A percentile compares a stretch with the other conserved stretches of the same genome.
Conservation (phyloP, 92 coral and sea anemone species). For the Virgularia gustaviana region DNA sequence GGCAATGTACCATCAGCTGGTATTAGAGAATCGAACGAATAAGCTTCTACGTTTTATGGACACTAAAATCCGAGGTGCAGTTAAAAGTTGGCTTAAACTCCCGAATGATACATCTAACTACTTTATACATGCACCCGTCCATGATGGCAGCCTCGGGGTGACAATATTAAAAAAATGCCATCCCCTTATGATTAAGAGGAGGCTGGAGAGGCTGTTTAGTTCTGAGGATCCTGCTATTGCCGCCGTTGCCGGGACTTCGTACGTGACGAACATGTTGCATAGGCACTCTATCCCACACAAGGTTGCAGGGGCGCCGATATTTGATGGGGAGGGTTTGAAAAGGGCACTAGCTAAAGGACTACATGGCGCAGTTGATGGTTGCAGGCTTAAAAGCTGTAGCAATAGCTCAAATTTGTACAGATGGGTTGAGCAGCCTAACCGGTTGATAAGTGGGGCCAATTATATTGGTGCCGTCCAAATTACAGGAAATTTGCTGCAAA, state of each 20-base stretch:
- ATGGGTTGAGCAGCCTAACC: neutral
- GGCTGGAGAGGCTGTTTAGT: neutral
- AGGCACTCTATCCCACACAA: neutral
- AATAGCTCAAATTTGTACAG: neutral
- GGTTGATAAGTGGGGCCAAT: conserved; percentile 11
- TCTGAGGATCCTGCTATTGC: conserved; percentile 4
- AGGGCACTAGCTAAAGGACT: neutral
- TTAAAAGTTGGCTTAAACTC: conserved; percentile 20
- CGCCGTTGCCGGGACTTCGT: neutral
- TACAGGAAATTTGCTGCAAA: conserved; percentile 22
- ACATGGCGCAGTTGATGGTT: conserved; percentile 3
- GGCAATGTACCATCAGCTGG: conserved; percentile 30
- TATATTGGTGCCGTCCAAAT: conserved; percentile 27
- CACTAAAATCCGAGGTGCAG: neutral
- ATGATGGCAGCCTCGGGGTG: neutral
- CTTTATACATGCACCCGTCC: neutral
- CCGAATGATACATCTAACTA: conserved; percentile 27
- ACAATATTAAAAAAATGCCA: conserved; percentile 1
- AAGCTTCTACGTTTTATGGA: conserved; percentile 9
- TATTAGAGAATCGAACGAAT: neutral
- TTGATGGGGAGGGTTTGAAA: neutral
- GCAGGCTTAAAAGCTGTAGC: conserved; percentile 18
- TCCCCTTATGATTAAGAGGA: conserved; percentile 2
- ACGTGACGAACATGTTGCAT: neutral
- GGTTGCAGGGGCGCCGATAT: neutral